Base-by-base conservation (phyloP, 1,140 invertebrate genomes). In the Diprion similis region DNA sequence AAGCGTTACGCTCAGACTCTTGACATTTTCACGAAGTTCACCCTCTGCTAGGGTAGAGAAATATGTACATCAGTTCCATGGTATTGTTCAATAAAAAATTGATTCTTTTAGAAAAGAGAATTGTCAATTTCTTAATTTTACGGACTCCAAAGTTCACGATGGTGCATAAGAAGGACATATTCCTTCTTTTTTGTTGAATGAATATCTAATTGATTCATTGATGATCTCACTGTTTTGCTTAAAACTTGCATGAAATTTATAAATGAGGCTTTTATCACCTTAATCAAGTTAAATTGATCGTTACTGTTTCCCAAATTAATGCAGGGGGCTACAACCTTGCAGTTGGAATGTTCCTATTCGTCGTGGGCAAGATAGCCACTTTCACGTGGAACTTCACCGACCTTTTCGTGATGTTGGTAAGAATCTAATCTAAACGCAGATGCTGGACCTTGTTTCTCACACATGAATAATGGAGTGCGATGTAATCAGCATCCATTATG, bases 371-470 rank as follows among this genome's bases (percentile, higher is more conserved):
- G 75, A 70, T 93, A 7, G 90, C 91, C 9, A 94, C 93, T 0
- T 91, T 93, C 24, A 88, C 91, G 0, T 93, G 92, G 92, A 92
- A 91, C 76, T 93, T 91, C 68, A 92, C 90, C 15, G 92, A 93
- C 77, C 78, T 92, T 0, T 92, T 93, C 66, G 87, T 93, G 0
- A 92, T 92, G 85, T 79, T 92, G 66, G 88, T 92, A 76, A 89
- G 87, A 70, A 10, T 19, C 24, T 37, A 37, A 37, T 1, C 24
- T 37, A 37, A 37, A 37, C 24, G 51, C 51, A 13, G 8, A 59
- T 2, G 1, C 0, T 59, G 51, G 2, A 2, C 8, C 51, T 11
- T 59, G n/a, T 59, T 11, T 59, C 11, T 59, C 24, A 37, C 1
- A 1, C 24, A 37, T 37, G 24, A 37, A 37, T 37, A 37, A 37